Percentiles rank a stretch among this genome's conserved stretches.
Evolutionary conservation across 2,797 vertebrate genomes (phyloP).

Genomic region (Crax fasciolata): DNA sequence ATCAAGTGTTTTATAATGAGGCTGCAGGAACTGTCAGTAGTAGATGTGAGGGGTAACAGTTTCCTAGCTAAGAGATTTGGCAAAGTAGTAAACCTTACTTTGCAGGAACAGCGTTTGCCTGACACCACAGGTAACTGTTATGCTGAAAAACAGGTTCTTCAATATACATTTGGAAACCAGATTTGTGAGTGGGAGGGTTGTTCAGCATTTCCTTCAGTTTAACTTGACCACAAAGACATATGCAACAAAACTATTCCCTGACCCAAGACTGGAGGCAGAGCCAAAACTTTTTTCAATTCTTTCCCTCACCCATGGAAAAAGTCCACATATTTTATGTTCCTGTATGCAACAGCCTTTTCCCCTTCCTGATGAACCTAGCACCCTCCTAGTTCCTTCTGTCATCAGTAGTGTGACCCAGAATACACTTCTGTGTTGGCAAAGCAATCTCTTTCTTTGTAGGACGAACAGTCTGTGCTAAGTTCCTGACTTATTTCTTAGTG

Average conservation of each 20-base stretch:
- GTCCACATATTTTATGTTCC: background rate
- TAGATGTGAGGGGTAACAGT: background rate
- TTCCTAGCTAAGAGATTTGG: background rate
- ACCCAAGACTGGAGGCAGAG: background rate
- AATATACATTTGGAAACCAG: background rate
- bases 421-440: background rate
- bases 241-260: background rate
- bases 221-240: background rate
- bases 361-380: background rate
- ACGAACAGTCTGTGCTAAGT: background rate
- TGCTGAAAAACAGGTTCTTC: background rate
- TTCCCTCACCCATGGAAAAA: background rate
- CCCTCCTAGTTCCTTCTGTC: background rate
- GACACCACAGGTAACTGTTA: background rate
- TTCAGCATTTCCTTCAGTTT: conserved; percentile 14
- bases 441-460: background rate
- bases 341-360: background rate
- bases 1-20: background rate
- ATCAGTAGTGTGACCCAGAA: background rate
- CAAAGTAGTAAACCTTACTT: background rate
- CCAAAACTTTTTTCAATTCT: background rate
- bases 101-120: background rate
- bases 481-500: background rate
- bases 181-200: background rate
- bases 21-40: background rate